phyloP scores from a whole-genome alignment of 2,797 vertebrate species.

The Hemibagrus guttatus region DNA sequence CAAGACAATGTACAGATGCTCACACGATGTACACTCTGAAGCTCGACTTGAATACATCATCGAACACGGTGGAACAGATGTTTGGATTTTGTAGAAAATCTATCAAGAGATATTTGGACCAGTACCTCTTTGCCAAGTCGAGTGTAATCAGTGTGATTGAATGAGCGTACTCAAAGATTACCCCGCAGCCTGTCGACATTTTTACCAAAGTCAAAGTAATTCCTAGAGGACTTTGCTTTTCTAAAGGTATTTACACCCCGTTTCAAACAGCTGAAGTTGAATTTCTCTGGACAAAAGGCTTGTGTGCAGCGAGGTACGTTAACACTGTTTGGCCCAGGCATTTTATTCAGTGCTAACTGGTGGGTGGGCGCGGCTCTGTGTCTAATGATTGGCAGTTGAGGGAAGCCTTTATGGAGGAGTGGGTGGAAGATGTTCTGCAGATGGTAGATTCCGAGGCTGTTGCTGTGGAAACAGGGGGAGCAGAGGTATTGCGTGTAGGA shows the following conservation, averaged over 20 bases:
- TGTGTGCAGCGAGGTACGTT: not conserved
- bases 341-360: conserved; percentile 63
- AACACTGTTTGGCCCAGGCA: conserved; percentile 57
- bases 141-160: conserved; percentile 4
- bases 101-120: not conserved
- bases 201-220: conserved; percentile 8
- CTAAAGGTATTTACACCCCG: not conserved
- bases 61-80: not conserved
- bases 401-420: conserved; percentile 71
- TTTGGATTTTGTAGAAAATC: not conserved
- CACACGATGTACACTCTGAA: not conserved
- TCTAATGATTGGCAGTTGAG: conserved; percentile 76
- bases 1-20: conserved; percentile 1
- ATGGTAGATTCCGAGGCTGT: conserved; percentile 81
- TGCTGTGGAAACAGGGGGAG: conserved; percentile 79
- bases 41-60: not conserved
- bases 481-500: conserved; percentile 43
- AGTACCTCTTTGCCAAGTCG: not conserved
- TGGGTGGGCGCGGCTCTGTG: conserved; percentile 70
- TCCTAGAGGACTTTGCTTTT: conserved; percentile 1
- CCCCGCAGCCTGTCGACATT: not conserved
- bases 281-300: conserved; percentile 13
- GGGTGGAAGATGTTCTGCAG: conserved; percentile 72
- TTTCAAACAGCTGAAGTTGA: conserved; percentile 8
- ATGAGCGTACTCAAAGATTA: not conserved